These are phyloP conservation scores for Drosophila incognita DNA, from an alignment of 2,888 invertebrate species.

Conservation along the genomic window DNA sequence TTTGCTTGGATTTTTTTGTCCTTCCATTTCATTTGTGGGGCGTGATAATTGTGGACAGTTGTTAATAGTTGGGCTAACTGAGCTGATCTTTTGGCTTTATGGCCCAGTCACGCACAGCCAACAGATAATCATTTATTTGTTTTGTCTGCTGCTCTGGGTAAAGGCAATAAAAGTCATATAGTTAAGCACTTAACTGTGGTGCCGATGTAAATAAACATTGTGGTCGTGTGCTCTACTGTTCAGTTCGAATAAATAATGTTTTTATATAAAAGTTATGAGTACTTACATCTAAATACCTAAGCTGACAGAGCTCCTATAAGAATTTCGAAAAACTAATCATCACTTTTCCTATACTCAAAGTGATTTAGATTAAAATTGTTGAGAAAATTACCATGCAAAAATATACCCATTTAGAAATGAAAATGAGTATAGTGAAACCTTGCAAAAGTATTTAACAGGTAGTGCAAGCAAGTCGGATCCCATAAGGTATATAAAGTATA, in stretches of 20 bases:
- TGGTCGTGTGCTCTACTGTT: not conserved
- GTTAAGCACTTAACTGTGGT: constrained; percentile 10
- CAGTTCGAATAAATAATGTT: not conserved
- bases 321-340: not conserved
- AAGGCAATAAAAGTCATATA: constrained; percentile 37
- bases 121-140: constrained; percentile 68
- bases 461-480: not conserved
- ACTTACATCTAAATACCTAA: not conserved
- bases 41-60: constrained; percentile 72
- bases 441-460: not conserved
- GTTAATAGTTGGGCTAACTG: constrained; percentile 58
- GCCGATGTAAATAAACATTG: not conserved
- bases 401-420: too few species aligned
- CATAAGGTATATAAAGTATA: not conserved
- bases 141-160: constrained; percentile 45
- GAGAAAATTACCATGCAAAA: not conserved
- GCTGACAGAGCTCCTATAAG: not conserved
- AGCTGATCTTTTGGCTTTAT: constrained; percentile 45
- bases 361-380: not conserved
- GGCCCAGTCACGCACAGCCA: constrained; percentile 35
- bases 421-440: not conserved
- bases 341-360: not conserved
- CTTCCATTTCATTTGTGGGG: constrained; percentile 61
- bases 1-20: constrained; percentile 20
- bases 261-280: not conserved